phyloP scores from a whole-genome alignment of 2,888 invertebrate genomes.

The Psylliodes chrysocephalus region DNA sequence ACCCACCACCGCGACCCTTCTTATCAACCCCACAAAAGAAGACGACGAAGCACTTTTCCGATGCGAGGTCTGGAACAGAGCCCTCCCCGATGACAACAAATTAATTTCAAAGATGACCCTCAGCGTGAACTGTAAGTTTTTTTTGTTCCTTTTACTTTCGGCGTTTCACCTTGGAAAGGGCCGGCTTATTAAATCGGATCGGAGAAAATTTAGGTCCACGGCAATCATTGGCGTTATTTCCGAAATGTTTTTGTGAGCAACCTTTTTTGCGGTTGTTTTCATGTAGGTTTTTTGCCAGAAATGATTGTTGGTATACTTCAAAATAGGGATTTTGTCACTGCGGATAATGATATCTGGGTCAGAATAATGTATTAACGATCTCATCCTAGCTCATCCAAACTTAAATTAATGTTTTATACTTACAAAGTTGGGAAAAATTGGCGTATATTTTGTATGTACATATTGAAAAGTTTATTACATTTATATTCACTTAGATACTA shows the following conservation, averaged over 20 bases:
- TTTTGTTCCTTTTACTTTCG: slow-evolving; percentile 13
- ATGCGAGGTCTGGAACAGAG: slow-evolving; percentile 90
- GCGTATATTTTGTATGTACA: too few species aligned
- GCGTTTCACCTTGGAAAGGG: neutral
- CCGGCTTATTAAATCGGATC: neutral
- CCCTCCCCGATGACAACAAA: slow-evolving; percentile 83
- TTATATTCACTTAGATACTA: too few species aligned
- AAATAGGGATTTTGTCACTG: too few species aligned
- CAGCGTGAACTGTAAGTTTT: slow-evolving; percentile 88
- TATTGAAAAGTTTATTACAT: too few species aligned
- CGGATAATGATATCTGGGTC: too few species aligned
- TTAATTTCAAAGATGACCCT: slow-evolving; percentile 82
- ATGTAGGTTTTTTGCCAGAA: too few species aligned
- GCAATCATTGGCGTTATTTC: slow-evolving; percentile 3
- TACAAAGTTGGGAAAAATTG: too few species aligned
- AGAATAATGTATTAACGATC: too few species aligned
- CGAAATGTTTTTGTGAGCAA: neutral
- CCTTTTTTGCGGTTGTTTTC: too few species aligned
- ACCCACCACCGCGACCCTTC: slow-evolving; percentile 79
- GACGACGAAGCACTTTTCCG: slow-evolving; percentile 87
- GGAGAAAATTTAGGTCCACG: neutral
- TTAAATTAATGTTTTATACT: too few species aligned
- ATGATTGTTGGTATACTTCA: too few species aligned
- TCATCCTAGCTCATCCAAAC: too few species aligned
- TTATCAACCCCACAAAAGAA: slow-evolving; percentile 80